A percentile compares a stretch with the other conserved stretches of the same genome.
Conservation (phyloP, 2,888 invertebrate species). For the Chesias legatella region DNA sequence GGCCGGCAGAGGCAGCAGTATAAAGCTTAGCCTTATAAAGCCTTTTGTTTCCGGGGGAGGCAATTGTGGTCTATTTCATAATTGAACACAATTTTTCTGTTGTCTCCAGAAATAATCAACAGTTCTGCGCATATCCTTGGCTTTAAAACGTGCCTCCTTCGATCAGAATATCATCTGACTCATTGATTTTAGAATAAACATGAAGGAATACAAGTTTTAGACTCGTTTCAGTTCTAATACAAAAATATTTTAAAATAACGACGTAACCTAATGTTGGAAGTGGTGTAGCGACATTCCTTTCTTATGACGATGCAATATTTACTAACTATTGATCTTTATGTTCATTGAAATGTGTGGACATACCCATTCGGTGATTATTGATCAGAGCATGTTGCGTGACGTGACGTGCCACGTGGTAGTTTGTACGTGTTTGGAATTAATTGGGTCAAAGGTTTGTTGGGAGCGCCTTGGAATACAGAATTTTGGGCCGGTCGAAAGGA, state of each 20-base stretch:
- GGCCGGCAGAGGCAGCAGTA: too few species aligned
- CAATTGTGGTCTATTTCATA: too few species aligned
- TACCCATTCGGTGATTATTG: conserved; percentile 47
- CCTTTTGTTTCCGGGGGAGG: too few species aligned
- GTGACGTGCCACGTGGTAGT: conserved; percentile 34
- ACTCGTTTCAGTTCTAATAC: conserved; percentile 19
- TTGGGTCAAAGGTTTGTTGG: conserved; percentile 53
- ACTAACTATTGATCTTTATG: conserved; percentile 45
- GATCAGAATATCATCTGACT: conserved; percentile 8
- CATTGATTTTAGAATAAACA: conserved; percentile 13
- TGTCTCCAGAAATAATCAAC: too few species aligned
- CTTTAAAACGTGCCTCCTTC: too few species aligned
- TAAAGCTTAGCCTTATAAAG: too few species aligned
- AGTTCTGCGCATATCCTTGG: too few species aligned
- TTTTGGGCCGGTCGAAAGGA: conserved; percentile 7
- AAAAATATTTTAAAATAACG: conserved; percentile 17
- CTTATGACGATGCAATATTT: conserved; percentile 42
- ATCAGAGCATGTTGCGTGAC: conserved; percentile 43
- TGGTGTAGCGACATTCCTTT: conserved; percentile 42
- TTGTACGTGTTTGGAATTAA: conserved; percentile 48
- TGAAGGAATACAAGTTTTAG: conserved; percentile 23
- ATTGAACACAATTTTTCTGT: too few species aligned
- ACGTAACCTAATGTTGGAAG: conserved; percentile 32
- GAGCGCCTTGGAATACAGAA: conserved; percentile 21
- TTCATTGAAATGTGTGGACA: conserved; percentile 41